Evolutionary conservation across 2,797 vertebrate genomes (phyloP), one percentile per base, ranked within the genome.

Genomic region (Yasuhikotakia modesta): DNA sequence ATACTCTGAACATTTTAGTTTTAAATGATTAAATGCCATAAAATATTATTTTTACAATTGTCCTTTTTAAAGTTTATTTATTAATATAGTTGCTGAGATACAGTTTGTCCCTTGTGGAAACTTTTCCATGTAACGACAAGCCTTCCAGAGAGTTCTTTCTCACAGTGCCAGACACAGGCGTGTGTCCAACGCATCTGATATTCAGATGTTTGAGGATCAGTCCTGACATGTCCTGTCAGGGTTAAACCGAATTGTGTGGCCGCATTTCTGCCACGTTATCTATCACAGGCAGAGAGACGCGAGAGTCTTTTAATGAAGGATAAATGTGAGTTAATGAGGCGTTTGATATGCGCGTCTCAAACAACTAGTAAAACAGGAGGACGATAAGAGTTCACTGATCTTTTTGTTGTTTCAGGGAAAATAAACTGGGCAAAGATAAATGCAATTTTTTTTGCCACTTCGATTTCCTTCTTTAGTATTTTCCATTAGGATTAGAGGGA

Each of bases 331-430:
- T 70, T 70, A 69, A 77, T 70, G 22, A 65, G 19, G 7, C 19
- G 76, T 82, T 82, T 75, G 45, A 81, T 74, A 76, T 73, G 64
- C 60, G n/a, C 53, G 77, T 43, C 27, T 81, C 24, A 61, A 82
- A 74, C 69, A 70, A 55, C 64, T 57, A 46, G 58, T 24, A 0
- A 10, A 72, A 58, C 50, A 74, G 50, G 76, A 21, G 14, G 16
- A 79, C 55, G 82, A 76, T 82, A 77, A 74, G 72, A 63, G 77
- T 50, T 50, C 68, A 71, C 69, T 70, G 48, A 27, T 81, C 50
- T 79, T 13, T 11, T 53, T 35, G 57, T 63, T 82, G 52, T 80
- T 73, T 72, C 55, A 4, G 52, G 74, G 67, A 81, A 58, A 50
- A 52, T 32, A 43, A 72, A 53, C 57, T 79, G 39, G 2, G 30